Evolutionary conservation across 2,888 invertebrate species (phyloP).

Genomic region (Chymomyza amoena): DNA sequence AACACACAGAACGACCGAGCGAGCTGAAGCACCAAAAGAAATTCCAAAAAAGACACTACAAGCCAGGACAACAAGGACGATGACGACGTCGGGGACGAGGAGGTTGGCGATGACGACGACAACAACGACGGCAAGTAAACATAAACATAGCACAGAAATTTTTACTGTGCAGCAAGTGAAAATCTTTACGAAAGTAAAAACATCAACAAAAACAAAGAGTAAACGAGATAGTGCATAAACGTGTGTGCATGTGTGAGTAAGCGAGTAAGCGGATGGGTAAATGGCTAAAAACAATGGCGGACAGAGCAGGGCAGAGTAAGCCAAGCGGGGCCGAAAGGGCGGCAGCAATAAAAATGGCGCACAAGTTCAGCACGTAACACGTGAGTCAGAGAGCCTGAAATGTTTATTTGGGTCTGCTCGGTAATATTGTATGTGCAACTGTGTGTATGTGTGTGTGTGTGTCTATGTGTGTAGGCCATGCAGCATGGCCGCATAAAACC

Average conservation of each 20-base stretch:
- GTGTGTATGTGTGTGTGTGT: conserved; percentile 25
- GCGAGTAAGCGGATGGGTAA: conserved; percentile 11
- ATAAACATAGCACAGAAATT: conserved; percentile 41
- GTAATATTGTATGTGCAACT: conserved; percentile 15
- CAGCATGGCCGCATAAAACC: conserved; percentile 34
- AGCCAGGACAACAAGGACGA: not conserved
- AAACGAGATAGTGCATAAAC: conserved; percentile 8
- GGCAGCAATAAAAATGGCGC: conserved; percentile 57
- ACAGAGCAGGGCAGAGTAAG: conserved; percentile 23
- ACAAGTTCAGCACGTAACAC: conserved; percentile 69
- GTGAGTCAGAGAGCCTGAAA: conserved; percentile 69
- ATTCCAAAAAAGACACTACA: not conserved
- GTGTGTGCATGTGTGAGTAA: not conserved
- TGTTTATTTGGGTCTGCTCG: conserved; percentile 65
- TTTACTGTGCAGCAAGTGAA: conserved; percentile 10
- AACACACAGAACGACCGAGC: conserved; percentile 12
- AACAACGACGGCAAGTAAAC: conserved; percentile 38
- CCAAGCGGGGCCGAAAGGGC: conserved; percentile 24
- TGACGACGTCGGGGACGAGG: not conserved
- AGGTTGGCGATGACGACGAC: not conserved
- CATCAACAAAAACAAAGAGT: conserved; percentile 52
- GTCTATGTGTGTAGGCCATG: conserved; percentile 59
- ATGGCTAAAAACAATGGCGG: conserved; percentile 56
- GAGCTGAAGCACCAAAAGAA: not conserved
- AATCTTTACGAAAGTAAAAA: conserved; percentile 65